phyloP scores from a whole-genome alignment of 2,888 invertebrate genomes.

The Tyria jacobaeae region DNA sequence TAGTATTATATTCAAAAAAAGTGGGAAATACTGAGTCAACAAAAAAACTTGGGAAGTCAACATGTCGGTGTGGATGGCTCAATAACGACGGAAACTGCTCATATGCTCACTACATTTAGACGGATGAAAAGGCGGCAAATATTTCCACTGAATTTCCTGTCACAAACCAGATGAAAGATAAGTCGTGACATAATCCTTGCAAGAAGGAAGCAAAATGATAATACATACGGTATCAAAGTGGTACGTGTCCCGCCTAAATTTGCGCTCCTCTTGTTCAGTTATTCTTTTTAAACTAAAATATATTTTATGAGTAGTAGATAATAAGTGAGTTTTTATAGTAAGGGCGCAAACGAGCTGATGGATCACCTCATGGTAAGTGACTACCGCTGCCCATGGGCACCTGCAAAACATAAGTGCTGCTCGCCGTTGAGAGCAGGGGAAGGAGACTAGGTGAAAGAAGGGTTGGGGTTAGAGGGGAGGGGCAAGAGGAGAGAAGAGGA shows the following conservation, averaged over 20 bases:
- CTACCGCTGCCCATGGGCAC: no score
- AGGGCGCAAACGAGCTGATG: no score
- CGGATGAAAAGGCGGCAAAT: constrained; percentile 62
- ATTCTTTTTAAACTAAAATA: no score
- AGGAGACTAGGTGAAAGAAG: no score
- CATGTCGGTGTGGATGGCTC: constrained; percentile 35
- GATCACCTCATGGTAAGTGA: no score
- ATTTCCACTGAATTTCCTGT: constrained; percentile 63
- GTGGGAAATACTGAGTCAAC: background rate
- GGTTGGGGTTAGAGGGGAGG: no score
- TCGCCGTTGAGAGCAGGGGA: no score
- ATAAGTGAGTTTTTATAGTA: no score
- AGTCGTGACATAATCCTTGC: constrained; percentile 61
- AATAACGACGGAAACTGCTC: constrained; percentile 50
- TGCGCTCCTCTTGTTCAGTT: constrained; percentile 18
- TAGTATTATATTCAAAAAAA: constrained; percentile 7
- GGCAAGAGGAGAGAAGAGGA: no score
- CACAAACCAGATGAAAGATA: constrained; percentile 64
- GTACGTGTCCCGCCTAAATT: constrained; percentile 3
- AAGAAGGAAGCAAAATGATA: constrained; percentile 22
- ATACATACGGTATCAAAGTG: constrained; percentile 29
- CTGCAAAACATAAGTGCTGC: no score
- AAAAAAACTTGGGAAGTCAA: constrained; percentile 22
- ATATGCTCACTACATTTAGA: constrained; percentile 50
- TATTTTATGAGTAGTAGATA: no score